Evolutionary conservation across 2,113 vertebrate species (phyloP).

Genomic region (Oncorhynchus tshawytscha): DNA sequence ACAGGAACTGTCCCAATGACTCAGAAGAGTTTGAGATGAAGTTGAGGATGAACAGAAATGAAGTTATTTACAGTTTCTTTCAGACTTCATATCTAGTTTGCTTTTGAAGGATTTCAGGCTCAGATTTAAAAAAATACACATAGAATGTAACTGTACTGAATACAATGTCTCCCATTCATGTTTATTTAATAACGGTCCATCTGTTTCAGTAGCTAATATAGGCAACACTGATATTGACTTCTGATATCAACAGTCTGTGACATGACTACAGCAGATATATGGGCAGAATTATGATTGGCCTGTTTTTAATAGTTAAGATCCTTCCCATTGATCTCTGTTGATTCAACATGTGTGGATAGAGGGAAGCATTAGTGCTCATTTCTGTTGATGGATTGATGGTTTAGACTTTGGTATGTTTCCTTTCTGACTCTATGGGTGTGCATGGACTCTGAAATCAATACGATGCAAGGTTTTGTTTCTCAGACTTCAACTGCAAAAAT

Average conservation of each 20-base stretch:
- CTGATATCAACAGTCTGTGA: background rate
- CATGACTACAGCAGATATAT: background rate
- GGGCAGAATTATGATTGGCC: background rate
- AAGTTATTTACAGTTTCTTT: background rate
- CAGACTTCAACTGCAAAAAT: slow-evolving; percentile 1
- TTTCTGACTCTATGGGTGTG: slow-evolving; percentile 1
- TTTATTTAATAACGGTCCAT: slow-evolving; percentile 8
- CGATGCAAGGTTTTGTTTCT: background rate
- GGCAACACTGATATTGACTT: background rate
- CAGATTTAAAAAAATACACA: background rate
- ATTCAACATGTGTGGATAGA: background rate
- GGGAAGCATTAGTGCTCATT: too few relatives aligned
- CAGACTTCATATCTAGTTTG: background rate
- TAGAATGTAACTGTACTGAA: background rate
- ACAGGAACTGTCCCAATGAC: background rate
- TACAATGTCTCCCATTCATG: background rate
- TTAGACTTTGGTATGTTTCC: background rate
- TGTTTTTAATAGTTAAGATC: background rate
- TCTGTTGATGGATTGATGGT: slow-evolving; percentile 12
- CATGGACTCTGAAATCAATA: slow-evolving; percentile 11
- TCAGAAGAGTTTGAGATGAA: background rate
- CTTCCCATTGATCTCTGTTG: background rate
- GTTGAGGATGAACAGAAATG: background rate
- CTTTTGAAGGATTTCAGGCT: background rate
- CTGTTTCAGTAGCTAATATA: background rate